Percentiles rank a stretch among this genome's conserved stretches.
Conservation (phyloP, 2,888 invertebrate genomes). For the Pollenia griseotomentosa region DNA sequence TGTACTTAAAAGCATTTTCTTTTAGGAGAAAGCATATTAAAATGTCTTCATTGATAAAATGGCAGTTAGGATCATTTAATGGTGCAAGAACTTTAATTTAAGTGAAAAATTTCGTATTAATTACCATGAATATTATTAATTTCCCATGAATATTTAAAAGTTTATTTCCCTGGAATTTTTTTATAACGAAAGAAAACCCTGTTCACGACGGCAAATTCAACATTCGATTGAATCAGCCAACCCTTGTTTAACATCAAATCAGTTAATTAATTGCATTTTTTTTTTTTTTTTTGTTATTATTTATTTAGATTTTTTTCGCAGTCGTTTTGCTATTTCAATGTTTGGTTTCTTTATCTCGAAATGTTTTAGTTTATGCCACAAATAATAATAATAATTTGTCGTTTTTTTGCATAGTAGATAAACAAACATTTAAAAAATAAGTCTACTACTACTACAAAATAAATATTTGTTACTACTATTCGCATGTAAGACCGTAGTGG, state of each 20-base stretch:
- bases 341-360: slow-evolving; percentile 46
- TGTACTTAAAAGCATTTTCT: too few relatives aligned
- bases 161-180: too few relatives aligned
- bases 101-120: too few relatives aligned
- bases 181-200: too few relatives aligned
- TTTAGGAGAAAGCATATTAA: too few relatives aligned
- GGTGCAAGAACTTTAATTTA: too few relatives aligned
- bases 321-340: slow-evolving; percentile 35
- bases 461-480: too few relatives aligned
- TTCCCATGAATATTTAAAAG: too few relatives aligned
- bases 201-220: not conserved
- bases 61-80: too few relatives aligned
- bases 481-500: slow-evolving; percentile 19
- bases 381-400: slow-evolving; percentile 53
- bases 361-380: slow-evolving; percentile 31
- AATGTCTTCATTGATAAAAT: too few relatives aligned
- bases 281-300: slow-evolving; percentile 51
- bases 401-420: slow-evolving; percentile 40
- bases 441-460: too few relatives aligned
- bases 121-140: too few relatives aligned
- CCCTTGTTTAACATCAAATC: slow-evolving; percentile 63
- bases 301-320: slow-evolving; percentile 37
- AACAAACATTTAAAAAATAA: not conserved
- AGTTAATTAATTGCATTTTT: slow-evolving; percentile 65
- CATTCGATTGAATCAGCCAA: slow-evolving; percentile 32